Percentiles rank a stretch among this genome's conserved stretches.
These are phyloP conservation scores for Stegana nigrithorax DNA, from an alignment of 2,888 invertebrate genomes.

Conservation along the genomic window DNA sequence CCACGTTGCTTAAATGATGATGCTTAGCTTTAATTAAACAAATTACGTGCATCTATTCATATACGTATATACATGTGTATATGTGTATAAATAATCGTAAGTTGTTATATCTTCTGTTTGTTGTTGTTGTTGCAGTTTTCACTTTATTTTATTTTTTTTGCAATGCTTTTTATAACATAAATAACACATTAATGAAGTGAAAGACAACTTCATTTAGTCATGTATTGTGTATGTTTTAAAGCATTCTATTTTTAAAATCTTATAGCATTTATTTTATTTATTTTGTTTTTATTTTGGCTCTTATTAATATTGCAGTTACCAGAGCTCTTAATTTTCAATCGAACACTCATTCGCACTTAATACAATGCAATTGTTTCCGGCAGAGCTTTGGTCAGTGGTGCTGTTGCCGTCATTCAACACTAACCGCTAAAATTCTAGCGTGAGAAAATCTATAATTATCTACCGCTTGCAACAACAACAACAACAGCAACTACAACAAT, in stretches of 20 bases:
- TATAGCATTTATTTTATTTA: neutral
- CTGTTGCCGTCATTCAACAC: conserved; percentile 54
- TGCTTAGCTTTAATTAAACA: no score
- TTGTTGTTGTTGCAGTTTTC: neutral
- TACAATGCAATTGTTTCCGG: neutral
- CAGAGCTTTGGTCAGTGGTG: conserved; percentile 16
- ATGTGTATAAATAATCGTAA: no score
- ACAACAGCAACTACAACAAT: neutral
- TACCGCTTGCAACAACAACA: conserved; percentile 23
- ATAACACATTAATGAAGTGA: no score
- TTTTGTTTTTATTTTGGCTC: conserved; percentile 36
- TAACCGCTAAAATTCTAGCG: conserved; percentile 50
- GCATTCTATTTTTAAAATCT: no score
- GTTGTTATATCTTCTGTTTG: neutral
- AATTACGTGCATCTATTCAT: no score
- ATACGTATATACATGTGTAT: no score
- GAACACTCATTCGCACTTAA: no score
- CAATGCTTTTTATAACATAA: no score
- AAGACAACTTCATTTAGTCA: no score
- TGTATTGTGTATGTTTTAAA: no score
- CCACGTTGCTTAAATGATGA: no score
- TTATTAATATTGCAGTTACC: no score
- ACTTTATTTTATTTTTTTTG: neutral
- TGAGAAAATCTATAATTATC: conserved; percentile 63
- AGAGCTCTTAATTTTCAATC: conserved; percentile 56